Base-by-base conservation (phyloP, 1,140 invertebrate species). In the Hyposmocoma kahamanoa region DNA sequence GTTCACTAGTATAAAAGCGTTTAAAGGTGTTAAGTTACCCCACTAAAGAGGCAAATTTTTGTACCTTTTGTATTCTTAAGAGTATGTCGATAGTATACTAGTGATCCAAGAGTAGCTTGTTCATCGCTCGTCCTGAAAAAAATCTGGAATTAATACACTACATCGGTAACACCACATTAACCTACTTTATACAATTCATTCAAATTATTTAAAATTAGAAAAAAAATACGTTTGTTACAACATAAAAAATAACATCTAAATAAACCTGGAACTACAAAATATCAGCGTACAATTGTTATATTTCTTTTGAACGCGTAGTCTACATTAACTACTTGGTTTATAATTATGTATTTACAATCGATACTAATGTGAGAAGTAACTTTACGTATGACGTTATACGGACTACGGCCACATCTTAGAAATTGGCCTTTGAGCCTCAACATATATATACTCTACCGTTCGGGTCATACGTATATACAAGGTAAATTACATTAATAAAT, bases 381-480 rank as follows among this genome's bases (percentile, higher is more conserved):
- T 20, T 77, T 77, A 82, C 78, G 78, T 82, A 81, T 81, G 78
- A 77, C 78, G 52, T 67, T 64, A 78, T 65, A 67, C 59, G 60
- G 70, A 65, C 67, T 59, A 63, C 46, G 38, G 57, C 53, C 64
- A 51, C 54, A 43, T 51, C 17, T 59, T 50, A n/a, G n/a, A 34
- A 39, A 21, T 39, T 48, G 63, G 58, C 58, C 50, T 43, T 46
- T 64, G 58, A 73, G 67, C 67, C 61, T 56, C 75, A 65, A 63
- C 75, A 76, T 73, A 77, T 75, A 67, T 67, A 65, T 71, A 73
- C 50, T 48, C 64, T 72, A 70, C 58, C 66, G 55, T 59, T 72
- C 67, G 59, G 50, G 76, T 78, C 79, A 82, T 83, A 83, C 82
- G 82, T 83, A 83, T 83, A 67, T 85, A 85, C 82, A 85, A 71